Percentiles rank a stretch among this genome's conserved stretches.
These are phyloP conservation scores for Helicorthomorpha holstii DNA, from an alignment of 1,140 invertebrate genomes.

Conservation along the genomic window DNA sequence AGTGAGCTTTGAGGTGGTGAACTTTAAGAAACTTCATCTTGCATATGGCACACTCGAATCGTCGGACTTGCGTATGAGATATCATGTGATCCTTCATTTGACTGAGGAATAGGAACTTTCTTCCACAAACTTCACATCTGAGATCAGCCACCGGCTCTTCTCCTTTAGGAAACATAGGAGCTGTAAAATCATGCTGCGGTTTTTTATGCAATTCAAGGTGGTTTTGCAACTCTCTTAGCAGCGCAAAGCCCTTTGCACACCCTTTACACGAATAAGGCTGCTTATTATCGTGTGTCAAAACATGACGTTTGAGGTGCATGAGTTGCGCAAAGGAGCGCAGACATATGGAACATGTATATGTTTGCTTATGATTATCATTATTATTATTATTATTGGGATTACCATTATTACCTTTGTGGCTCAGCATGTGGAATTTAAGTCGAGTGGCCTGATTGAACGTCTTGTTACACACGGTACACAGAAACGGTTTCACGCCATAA, in stretches of 20 bases:
- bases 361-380: conserved; percentile 16
- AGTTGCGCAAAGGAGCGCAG: conserved; percentile 2
- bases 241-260: conserved; percentile 20
- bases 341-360: conserved; percentile 16
- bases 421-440: conserved; percentile 18
- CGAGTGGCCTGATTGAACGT: conserved; percentile 11
- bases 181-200: background rate
- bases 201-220: conserved; percentile 10
- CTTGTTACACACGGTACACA: conserved; percentile 10
- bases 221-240: conserved; percentile 11
- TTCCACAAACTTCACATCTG: conserved; percentile 51
- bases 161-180: background rate
- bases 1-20: conserved; percentile 24
- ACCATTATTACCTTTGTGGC: conserved; percentile 22
- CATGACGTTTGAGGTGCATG: conserved; percentile 15
- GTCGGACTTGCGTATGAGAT: conserved; percentile 42
- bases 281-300: conserved; percentile 25
- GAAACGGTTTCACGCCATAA: conserved; percentile 11
- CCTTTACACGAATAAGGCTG: conserved; percentile 17
- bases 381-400: too few relatives aligned
- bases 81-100: conserved; percentile 33
- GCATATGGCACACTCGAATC: conserved; percentile 50
- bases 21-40: conserved; percentile 52
- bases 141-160: background rate
- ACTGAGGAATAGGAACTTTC: conserved; percentile 47